Evolutionary conservation across 2,113 vertebrate species (phyloP).

Genomic region (Ctenomys sociabilis): DNA sequence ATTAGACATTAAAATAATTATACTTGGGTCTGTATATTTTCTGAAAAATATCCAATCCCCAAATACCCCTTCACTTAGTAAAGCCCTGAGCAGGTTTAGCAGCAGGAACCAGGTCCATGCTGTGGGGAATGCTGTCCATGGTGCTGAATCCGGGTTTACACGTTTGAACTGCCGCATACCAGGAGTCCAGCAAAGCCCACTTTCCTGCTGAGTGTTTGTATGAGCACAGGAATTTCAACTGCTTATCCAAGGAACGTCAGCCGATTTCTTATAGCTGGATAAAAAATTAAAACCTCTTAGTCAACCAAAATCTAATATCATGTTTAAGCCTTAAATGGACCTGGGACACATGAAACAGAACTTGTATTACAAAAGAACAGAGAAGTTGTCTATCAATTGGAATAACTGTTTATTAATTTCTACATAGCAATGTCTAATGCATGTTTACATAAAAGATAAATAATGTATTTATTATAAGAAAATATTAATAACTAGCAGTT

Average conservation of each 20-base stretch:
- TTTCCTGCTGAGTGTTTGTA: neutral
- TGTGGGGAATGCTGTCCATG: neutral
- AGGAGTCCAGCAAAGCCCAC: neutral
- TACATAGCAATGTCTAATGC: neutral
- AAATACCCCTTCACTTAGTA: neutral
- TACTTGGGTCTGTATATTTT: neutral
- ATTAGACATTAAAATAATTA: neutral
- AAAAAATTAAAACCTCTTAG: neutral
- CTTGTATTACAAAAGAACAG: neutral
- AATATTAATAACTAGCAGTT: neutral
- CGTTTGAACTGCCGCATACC: too few relatives aligned
- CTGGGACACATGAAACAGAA: conserved; percentile 4
- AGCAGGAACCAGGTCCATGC: too few relatives aligned
- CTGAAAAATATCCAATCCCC: neutral
- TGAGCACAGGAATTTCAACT: neutral
- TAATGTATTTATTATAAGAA: neutral
- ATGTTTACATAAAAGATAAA: neutral
- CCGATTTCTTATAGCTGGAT: neutral
- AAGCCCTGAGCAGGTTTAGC: fast-evolving
- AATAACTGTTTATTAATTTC: conserved; percentile 42
- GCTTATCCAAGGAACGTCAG: neutral
- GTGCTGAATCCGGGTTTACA: conserved; percentile 26
- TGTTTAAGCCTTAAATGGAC: neutral
- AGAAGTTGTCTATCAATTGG: neutral
- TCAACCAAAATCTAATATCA: neutral